Evolutionary conservation across 2,113 vertebrate genomes (phyloP).

Genomic region (Verasper variegatus): DNA sequence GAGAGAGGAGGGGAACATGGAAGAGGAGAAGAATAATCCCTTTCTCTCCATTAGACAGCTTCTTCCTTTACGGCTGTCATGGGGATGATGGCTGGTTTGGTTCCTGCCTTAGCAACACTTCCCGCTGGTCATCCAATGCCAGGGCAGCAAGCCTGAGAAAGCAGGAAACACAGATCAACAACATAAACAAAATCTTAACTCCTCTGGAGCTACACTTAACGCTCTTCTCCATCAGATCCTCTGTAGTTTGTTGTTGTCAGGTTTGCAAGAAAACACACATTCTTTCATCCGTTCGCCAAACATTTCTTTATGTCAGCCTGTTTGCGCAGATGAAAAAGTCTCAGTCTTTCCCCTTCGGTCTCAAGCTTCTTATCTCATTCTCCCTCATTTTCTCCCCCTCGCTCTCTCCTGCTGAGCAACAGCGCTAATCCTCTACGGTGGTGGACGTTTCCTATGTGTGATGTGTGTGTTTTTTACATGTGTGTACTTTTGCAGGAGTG

Average conservation of each 20-base stretch:
- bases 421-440: conserved; percentile 52
- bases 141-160: conserved; percentile 40
- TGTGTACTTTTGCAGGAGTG: conserved; percentile 86
- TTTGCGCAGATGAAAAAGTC: conserved; percentile 46
- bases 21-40: conserved; percentile 44
- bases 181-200: conserved; percentile 28
- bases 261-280: conserved; percentile 18
- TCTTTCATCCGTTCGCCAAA: background rate
- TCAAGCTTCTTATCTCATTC: conserved; percentile 54
- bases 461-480: conserved; percentile 31
- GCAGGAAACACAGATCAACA: conserved; percentile 40
- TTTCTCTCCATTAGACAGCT: conserved; percentile 53
- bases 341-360: conserved; percentile 28
- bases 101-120: conserved; percentile 46
- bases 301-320: conserved; percentile 10
- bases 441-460: conserved; percentile 36
- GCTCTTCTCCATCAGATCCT: background rate
- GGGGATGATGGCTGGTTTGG: conserved; percentile 31
- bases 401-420: conserved; percentile 41
- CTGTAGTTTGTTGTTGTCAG: conserved; percentile 3
- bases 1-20: conserved; percentile 9
- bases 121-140: conserved; percentile 41
- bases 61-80: conserved; percentile 47
- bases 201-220: conserved; percentile 14
- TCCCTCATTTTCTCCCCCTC: conserved; percentile 40